A percentile compares a stretch with the other conserved stretches of the same genome.
These are phyloP conservation scores for Saxidomus purpurata DNA, from an alignment of 1,140 invertebrate species.

Conservation along the genomic window DNA sequence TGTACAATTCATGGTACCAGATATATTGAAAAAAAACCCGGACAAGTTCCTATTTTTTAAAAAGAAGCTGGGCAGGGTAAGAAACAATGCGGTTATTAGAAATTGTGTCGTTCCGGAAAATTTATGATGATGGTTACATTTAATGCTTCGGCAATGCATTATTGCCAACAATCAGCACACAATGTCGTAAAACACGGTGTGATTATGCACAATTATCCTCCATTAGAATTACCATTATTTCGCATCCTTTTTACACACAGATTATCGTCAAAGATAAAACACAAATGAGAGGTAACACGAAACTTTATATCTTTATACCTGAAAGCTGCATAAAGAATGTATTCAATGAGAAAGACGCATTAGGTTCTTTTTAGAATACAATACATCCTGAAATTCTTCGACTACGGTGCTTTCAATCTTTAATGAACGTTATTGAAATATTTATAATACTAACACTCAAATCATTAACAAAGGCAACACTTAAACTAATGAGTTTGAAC, in stretches of 20 bases:
- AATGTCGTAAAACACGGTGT: neutral
- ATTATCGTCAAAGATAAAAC: neutral
- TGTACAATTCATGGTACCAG: no score
- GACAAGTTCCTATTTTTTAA: no score
- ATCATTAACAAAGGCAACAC: neutral
- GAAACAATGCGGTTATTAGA: neutral
- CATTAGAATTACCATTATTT: constrained; percentile 24
- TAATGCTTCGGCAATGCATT: neutral
- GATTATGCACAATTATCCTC: constrained; percentile 12
- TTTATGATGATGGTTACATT: constrained; percentile 32
- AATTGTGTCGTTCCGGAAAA: neutral
- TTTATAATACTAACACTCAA: neutral
- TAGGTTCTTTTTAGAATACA: neutral
- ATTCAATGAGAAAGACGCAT: neutral
- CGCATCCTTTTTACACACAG: neutral
- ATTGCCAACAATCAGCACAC: neutral
- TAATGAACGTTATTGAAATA: neutral
- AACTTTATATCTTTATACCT: constrained; percentile 1
- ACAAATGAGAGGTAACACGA: neutral
- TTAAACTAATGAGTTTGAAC: neutral
- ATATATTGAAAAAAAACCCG: no score
- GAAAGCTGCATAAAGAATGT: neutral
- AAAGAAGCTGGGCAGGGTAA: no score
- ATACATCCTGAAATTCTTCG: constrained; percentile 16
- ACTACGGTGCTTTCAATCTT: neutral